Conservation (phyloP, 37 sponge, comb jelly and placozoan genomes). For the Hormiphora californensis region DNA sequence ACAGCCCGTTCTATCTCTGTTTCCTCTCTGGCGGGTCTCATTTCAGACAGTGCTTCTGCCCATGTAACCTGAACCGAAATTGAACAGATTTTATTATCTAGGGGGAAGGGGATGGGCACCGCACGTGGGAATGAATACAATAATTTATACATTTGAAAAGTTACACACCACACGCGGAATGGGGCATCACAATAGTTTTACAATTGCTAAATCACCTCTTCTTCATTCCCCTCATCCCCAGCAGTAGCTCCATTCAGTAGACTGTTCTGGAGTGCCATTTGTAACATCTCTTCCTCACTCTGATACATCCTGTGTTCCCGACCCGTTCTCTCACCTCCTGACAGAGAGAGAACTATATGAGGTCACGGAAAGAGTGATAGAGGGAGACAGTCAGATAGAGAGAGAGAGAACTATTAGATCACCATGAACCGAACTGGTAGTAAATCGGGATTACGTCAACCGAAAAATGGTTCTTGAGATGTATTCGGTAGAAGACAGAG, state of each 20-base stretch:
- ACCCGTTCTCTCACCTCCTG: neutral
- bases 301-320: constrained; percentile 38
- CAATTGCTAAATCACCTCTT: constrained; percentile 14
- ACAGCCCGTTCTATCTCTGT: neutral
- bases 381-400: neutral
- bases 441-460: neutral
- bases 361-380: neutral
- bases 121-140: too few relatives aligned
- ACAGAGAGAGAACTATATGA: neutral
- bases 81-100: too few relatives aligned
- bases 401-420: too few relatives aligned
- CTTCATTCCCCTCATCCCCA: neutral
- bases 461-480: too few relatives aligned
- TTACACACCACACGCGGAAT: too few relatives aligned
- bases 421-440: neutral
- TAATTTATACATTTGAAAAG: too few relatives aligned
- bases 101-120: too few relatives aligned
- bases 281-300: constrained; percentile 87
- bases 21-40: neutral
- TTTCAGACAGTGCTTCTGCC: neutral
- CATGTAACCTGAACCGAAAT: too few relatives aligned
- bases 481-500: too few relatives aligned
- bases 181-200: neutral
- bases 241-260: constrained; percentile 50
- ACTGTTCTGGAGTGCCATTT: constrained; percentile 91